Evolutionary conservation across 2,888 invertebrate genomes (phyloP), one percentile per base, ranked within the genome.

Genomic region (Bimastos eiseni): DNA sequence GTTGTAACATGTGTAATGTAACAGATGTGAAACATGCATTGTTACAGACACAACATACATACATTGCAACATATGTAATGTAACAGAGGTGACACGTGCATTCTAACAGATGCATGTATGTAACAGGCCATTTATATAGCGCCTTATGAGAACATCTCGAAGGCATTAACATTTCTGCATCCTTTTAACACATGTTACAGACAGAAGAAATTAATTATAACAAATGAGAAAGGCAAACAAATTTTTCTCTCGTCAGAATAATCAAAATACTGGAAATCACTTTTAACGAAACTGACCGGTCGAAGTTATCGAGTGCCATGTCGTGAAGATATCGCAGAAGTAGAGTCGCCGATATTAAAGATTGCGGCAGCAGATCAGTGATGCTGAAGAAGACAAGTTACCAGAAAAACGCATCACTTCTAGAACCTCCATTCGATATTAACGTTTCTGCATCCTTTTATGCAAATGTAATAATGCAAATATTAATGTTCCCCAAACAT

Each of bases 271-370:
- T 55, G n/a, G n/a, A 70, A 70, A 70, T 11, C 8, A 30, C 30
- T 70, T 70, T 1, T n/a, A 13, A 30, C 30, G 5, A 70, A 30
- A 90, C 83, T 38, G 33, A 97, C 95, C 97, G 97, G 94, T 99
- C 99, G 95, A 98, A 99, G 88, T 98, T 97, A 95, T 99, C 99
- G 93, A 99, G 96, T 0, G 98, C 98, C 93, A 99, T 97, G 95
- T 99, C 98, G 94, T 99, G 99, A 33, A 99, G 96, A 90, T 98
- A 96, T 91, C 99, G 96, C 93, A 98, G 96, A 89, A 99, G 96
- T 89, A 98, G 96, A 94, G 98, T 97, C 0, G 97, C 97, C 94
- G 98, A 97, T 34, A 97, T 96, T 92, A 98, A 96, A 8, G 97
- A 96, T 89, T 97, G 96, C 17, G 98, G 98, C 93, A 98, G 98